Percentiles rank a stretch among this genome's conserved stretches.
phyloP scores from a whole-genome alignment of 2,113 vertebrate species.

The Spermophilus dauricus region DNA sequence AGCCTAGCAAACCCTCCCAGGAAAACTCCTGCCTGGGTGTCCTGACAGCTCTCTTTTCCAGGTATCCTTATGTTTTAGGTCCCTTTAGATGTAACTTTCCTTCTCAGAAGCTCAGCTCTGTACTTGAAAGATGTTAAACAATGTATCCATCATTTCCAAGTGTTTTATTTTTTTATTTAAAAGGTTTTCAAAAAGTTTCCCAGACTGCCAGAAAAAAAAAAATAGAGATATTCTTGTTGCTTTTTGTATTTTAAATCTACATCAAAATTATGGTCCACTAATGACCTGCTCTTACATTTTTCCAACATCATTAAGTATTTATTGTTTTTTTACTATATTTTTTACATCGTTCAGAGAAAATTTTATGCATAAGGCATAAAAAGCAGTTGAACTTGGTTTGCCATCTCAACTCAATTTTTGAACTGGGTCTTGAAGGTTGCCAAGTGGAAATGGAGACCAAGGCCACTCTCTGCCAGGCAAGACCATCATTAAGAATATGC shows the following conservation, averaged over 20 bases:
- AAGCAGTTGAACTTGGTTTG: background rate
- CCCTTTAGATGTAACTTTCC: background rate
- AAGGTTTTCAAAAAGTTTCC: conserved; percentile 1
- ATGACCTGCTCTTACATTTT: background rate
- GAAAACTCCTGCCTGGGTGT: background rate
- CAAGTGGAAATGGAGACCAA: background rate
- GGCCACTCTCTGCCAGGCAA: background rate
- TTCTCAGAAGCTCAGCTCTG: conserved; percentile 13
- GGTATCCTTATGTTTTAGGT: background rate
- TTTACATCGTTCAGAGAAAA: conserved; percentile 14
- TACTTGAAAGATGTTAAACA: background rate
- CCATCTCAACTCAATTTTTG: background rate
- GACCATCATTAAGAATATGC: background rate
- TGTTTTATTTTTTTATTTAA: background rate
- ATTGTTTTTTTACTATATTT: background rate
- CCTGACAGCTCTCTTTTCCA: background rate
- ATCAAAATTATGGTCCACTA: background rate
- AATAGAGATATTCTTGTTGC: conserved; percentile 9
- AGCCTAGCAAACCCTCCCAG: background rate
- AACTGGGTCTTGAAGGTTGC: background rate
- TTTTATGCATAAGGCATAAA: background rate
- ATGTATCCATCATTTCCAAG: conserved; percentile 23
- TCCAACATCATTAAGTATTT: background rate
- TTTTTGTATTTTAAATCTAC: conserved; percentile 40
- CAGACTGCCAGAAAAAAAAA: conserved; percentile 29